These are phyloP conservation scores for Sardina pilchardus DNA, from an alignment of 2,113 vertebrate species.

Conservation along the genomic window DNA sequence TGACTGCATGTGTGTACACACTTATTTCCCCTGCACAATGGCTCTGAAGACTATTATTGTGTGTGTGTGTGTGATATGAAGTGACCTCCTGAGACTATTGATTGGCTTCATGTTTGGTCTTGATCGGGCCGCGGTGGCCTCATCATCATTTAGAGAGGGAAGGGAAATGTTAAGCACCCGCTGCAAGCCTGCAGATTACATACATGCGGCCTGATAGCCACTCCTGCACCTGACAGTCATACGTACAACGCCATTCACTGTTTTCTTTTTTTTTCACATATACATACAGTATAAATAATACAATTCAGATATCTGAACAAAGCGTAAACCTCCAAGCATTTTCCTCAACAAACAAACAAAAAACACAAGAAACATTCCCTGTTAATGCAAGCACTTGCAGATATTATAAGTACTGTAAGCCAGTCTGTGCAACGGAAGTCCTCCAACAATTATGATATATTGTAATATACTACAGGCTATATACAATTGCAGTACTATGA, in stretches of 20 bases:
- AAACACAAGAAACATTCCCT: no score
- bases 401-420: no score
- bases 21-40: not conserved
- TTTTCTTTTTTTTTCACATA: not conserved
- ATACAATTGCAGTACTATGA: not conserved
- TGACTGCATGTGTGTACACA: not conserved
- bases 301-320: not conserved
- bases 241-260: not conserved
- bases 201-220: not conserved
- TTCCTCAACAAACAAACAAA: no score
- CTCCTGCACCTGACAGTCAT: not conserved
- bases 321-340: not conserved
- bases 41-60: not conserved
- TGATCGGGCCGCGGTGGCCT: not conserved
- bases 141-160: not conserved
- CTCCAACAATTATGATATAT: not conserved
- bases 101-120: slow-evolving; percentile 6
- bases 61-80: slow-evolving; percentile 11
- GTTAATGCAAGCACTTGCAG: no score
- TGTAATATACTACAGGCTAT: not conserved
- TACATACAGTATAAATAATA: not conserved
- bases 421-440: not conserved
- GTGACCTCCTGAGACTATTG: slow-evolving; percentile 16
- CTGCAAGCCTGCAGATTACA: not conserved
- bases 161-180: slow-evolving; percentile 1